Conservation (phyloP, 2,888 invertebrate species). For the Tetrapedia diversipes region DNA sequence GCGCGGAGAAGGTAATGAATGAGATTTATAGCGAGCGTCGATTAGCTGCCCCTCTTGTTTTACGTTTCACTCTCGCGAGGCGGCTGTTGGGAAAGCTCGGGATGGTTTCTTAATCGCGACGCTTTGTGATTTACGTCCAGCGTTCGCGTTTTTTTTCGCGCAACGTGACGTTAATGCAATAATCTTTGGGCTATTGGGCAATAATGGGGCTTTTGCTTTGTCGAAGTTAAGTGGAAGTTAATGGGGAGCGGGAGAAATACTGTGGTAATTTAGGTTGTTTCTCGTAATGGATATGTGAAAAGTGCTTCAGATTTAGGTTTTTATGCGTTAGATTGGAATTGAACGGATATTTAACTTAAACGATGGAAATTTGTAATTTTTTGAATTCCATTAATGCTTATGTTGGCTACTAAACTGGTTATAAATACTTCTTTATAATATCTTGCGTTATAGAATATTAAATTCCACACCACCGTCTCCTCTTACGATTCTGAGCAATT, state of each 20-base stretch:
- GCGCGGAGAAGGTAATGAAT: conserved; percentile 39
- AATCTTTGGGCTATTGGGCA: not conserved
- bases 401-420: no score
- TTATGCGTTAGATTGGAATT: no score
- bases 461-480: no score
- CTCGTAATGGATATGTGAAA: no score
- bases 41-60: conserved; percentile 47
- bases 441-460: no score
- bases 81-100: conserved; percentile 35
- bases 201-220: not conserved
- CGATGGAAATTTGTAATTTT: no score
- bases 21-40: conserved; percentile 53
- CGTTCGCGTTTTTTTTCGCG: not conserved
- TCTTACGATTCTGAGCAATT: no score
- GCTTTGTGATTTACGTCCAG: conserved; percentile 34
- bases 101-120: conserved; percentile 14
- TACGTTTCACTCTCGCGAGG: conserved; percentile 26
- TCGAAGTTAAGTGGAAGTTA: conserved; percentile 5
- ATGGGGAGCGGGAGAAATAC: not conserved
- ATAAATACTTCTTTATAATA: no score
- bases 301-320: no score
- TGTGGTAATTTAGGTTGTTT: not conserved
- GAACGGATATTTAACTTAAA: no score
- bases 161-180: conserved; percentile 4
- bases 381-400: no score